phyloP scores from a whole-genome alignment of 2,888 invertebrate genomes.

The Thera obeliscata region DNA sequence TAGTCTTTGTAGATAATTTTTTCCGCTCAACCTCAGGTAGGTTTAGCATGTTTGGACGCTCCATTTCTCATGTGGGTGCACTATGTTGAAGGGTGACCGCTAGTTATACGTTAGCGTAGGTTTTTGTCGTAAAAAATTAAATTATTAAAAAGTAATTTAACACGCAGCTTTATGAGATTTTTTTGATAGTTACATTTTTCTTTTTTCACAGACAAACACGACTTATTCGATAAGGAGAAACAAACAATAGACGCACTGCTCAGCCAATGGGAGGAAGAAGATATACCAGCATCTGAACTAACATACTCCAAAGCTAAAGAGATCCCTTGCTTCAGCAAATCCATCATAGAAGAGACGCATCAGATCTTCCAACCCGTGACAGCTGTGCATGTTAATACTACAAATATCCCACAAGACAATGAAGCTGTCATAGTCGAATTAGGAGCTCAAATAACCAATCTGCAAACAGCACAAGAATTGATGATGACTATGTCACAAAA shows the following conservation, averaged over 20 bases:
- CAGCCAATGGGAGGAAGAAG: slow-evolving; percentile 80
- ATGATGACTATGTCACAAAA: slow-evolving; percentile 12
- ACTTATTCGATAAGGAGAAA: slow-evolving; percentile 72
- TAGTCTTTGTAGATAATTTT: no score
- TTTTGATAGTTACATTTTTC: neutral
- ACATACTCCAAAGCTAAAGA: slow-evolving; percentile 51
- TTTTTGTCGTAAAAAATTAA: no score
- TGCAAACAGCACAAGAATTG: slow-evolving; percentile 8
- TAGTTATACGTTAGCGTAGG: no score
- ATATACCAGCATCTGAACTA: slow-evolving; percentile 67
- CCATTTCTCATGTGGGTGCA: no score
- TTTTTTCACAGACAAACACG: slow-evolving; percentile 64
- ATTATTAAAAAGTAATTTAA: no score
- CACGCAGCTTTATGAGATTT: no score
- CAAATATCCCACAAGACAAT: slow-evolving; percentile 51
- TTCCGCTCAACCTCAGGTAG: no score
- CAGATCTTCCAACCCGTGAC: slow-evolving; percentile 70
- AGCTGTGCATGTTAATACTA: slow-evolving; percentile 61
- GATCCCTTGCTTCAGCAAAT: slow-evolving; percentile 70
- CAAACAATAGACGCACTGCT: slow-evolving; percentile 75
- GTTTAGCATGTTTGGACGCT: no score
- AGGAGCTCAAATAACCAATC: slow-evolving; percentile 41
- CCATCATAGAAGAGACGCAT: slow-evolving; percentile 72
- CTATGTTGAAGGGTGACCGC: no score
- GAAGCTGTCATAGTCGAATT: slow-evolving; percentile 66